Percentiles rank a stretch among this genome's conserved stretches.
These are phyloP conservation scores for Bradypus variegatus DNA, from an alignment of 2,797 vertebrate species.

Conservation along the genomic window DNA sequence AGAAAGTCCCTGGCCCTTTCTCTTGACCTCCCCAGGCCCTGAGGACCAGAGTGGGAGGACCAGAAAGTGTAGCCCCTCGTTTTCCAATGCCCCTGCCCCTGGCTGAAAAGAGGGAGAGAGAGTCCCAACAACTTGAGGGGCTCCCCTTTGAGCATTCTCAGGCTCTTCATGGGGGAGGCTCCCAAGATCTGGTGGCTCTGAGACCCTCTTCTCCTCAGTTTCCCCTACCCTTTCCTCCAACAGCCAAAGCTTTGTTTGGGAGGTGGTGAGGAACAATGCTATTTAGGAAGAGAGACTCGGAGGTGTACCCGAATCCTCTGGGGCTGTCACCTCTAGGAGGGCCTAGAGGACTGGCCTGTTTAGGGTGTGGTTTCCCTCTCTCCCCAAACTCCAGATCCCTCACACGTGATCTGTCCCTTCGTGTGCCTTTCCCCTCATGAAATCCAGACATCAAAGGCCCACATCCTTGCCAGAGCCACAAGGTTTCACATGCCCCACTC, in stretches of 20 bases:
- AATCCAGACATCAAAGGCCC: neutral
- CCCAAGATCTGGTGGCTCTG: too few relatives aligned
- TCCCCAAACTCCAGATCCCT: neutral
- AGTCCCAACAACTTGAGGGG: neutral
- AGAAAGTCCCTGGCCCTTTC: neutral
- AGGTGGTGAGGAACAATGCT: neutral
- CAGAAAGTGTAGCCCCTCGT: neutral
- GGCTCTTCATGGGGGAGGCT: neutral
- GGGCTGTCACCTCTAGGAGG: neutral
- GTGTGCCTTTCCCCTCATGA: neutral
- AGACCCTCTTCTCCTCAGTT: neutral
- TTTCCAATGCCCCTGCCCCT: neutral
- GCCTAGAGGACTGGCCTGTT: neutral
- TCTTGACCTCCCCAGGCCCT: too few relatives aligned
- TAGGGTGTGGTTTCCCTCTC: neutral
- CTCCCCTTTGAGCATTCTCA: neutral
- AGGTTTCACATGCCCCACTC: neutral
- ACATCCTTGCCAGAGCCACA: neutral
- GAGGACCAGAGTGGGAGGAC: neutral
- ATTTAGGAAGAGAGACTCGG: neutral
- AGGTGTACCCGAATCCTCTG: neutral
- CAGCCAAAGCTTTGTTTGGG: neutral
- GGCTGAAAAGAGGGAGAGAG: neutral
- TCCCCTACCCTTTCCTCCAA: neutral
- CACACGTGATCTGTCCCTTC: neutral